Evolutionary conservation across 2,888 invertebrate species (phyloP).

Genomic region (Pardosa pseudoannulata): DNA sequence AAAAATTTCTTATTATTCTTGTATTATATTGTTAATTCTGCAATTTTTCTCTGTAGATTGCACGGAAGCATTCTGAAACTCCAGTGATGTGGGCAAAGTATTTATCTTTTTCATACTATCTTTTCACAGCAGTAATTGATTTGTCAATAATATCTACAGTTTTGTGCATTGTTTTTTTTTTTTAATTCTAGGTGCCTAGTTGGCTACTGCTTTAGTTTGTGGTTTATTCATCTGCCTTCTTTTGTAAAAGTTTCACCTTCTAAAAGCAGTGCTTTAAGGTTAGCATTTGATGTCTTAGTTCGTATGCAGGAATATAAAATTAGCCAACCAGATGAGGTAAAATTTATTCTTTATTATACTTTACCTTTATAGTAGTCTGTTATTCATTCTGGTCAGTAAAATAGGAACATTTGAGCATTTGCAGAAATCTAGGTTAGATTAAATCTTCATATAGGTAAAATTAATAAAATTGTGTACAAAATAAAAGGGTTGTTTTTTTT

Average conservation of each 20-base stretch:
- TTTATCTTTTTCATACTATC: slow-evolving; percentile 22
- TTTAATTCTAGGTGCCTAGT: slow-evolving; percentile 77
- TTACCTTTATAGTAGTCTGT: neutral
- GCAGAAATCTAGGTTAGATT: too few species aligned
- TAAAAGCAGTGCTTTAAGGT: slow-evolving; percentile 86
- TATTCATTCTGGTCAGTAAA: too few species aligned
- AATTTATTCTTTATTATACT: neutral
- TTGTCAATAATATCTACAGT: slow-evolving; percentile 73
- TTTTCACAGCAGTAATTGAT: too few species aligned
- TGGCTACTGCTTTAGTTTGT: slow-evolving; percentile 84
- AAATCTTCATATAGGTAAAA: too few species aligned
- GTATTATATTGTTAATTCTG: too few species aligned
- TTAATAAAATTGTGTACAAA: too few species aligned
- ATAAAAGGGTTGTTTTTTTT: too few species aligned
- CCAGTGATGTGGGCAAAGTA: slow-evolving; percentile 95
- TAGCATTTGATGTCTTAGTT: slow-evolving; percentile 91
- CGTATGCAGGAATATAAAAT: slow-evolving; percentile 90
- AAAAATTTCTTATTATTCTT: too few species aligned
- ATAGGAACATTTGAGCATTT: too few species aligned
- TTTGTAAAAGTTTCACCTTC: slow-evolving; percentile 83
- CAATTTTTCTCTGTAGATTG: slow-evolving; percentile 77
- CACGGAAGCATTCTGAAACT: slow-evolving; percentile 82
- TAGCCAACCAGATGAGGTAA: slow-evolving; percentile 90
- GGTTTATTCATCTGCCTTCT: slow-evolving; percentile 97
- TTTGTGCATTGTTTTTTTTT: neutral